These are phyloP conservation scores for Pentalonia nigronervosa DNA, from an alignment of 1,140 invertebrate species.

Conservation along the genomic window DNA sequence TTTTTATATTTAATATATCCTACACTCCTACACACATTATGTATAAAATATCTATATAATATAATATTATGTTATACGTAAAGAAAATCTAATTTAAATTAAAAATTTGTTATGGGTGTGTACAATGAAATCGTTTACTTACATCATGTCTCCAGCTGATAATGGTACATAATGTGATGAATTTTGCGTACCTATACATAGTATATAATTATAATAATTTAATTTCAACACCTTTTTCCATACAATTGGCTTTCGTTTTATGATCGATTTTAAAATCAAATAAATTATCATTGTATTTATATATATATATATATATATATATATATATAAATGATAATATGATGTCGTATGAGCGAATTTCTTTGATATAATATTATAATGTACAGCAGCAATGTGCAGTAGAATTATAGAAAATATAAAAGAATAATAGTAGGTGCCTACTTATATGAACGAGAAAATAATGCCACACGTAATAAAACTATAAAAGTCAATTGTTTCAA, in stretches of 20 bases:
- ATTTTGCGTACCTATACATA: not conserved
- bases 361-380: not conserved
- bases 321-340: not conserved
- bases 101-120: not conserved
- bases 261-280: not conserved
- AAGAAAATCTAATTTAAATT: not conserved
- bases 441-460: not conserved
- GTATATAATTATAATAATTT: not conserved
- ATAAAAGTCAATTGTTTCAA: conserved; percentile 23
- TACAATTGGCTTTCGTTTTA: not conserved
- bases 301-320: not conserved
- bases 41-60: not conserved
- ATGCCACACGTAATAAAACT: not conserved
- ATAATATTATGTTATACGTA: not conserved
- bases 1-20: not conserved
- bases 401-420: not conserved
- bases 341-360: not conserved
- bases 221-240: not conserved
- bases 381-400: not conserved
- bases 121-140: not conserved
- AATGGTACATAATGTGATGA: not conserved
- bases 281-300: not conserved
- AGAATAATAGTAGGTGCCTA: not conserved
- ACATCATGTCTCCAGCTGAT: not conserved
- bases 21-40: not conserved